phyloP scores from a whole-genome alignment of 2,113 vertebrate species.

The Gallinago media region DNA sequence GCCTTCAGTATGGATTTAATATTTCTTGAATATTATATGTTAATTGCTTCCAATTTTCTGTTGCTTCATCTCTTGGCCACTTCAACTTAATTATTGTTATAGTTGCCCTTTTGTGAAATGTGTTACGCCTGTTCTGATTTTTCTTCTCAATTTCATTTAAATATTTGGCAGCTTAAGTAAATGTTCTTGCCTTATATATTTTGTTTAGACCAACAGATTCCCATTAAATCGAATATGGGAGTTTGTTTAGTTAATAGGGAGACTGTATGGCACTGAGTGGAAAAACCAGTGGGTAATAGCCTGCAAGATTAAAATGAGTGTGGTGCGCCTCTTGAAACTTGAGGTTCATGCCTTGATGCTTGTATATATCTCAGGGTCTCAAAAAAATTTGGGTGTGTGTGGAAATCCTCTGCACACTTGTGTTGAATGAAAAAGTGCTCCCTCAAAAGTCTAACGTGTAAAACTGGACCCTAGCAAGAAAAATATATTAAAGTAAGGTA shows the following conservation, averaged over 20 bases:
- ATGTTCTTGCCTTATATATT: not conserved
- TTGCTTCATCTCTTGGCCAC: constrained; percentile 23
- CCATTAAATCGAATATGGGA: constrained; percentile 1
- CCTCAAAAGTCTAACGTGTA: not conserved
- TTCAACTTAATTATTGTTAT: constrained; percentile 27
- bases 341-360: not conserved
- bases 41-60: constrained; percentile 47
- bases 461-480: not conserved
- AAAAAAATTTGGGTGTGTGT: not conserved
- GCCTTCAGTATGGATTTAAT: not conserved
- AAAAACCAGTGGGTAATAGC: not conserved
- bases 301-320: not conserved
- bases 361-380: not conserved
- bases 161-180: not conserved
- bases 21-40: constrained; percentile 8
- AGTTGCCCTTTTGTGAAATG: constrained; percentile 30
- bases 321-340: not conserved
- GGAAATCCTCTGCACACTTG: not conserved
- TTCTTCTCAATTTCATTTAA: constrained; percentile 5
- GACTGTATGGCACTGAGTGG: not conserved
- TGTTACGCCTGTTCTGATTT: constrained; percentile 3
- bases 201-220: constrained; percentile 25
- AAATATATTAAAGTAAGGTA: not conserved
- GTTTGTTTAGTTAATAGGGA: constrained; percentile 23
- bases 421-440: not conserved